phyloP scores from a whole-genome alignment of 2,797 vertebrate genomes.

The Halcyon chelicuti region DNA sequence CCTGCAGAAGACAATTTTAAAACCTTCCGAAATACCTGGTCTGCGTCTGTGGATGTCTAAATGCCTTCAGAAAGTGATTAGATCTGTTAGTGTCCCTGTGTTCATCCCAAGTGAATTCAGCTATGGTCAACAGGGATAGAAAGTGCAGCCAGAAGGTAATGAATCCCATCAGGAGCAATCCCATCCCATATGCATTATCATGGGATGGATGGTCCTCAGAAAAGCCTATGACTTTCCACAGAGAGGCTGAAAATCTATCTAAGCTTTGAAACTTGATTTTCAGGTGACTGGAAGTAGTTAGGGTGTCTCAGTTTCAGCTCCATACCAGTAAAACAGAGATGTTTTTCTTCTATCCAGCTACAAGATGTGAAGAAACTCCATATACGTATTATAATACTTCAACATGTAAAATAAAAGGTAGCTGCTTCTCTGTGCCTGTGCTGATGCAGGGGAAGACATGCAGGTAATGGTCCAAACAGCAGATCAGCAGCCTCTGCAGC shows the following conservation, averaged over 20 bases:
- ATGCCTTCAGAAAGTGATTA: background rate
- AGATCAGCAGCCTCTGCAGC: background rate
- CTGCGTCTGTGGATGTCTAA: background rate
- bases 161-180: background rate
- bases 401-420: background rate
- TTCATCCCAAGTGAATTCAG: background rate
- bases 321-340: background rate
- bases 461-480: background rate
- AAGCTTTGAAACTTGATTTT: background rate
- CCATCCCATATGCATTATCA: background rate
- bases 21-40: background rate
- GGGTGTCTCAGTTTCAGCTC: background rate
- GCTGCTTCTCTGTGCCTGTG: background rate
- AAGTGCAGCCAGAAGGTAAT: background rate
- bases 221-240: background rate
- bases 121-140: background rate
- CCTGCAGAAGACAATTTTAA: background rate
- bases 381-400: background rate
- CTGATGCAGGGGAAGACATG: background rate
- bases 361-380: background rate
- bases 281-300: background rate
- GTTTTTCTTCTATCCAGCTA: background rate
- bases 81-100: background rate
- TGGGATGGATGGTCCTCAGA: background rate
- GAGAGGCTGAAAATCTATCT: background rate